Evolutionary conservation across 2,888 invertebrate species (phyloP), one percentile per base, ranked within the genome.

Genomic region (Melipona beecheii): DNA sequence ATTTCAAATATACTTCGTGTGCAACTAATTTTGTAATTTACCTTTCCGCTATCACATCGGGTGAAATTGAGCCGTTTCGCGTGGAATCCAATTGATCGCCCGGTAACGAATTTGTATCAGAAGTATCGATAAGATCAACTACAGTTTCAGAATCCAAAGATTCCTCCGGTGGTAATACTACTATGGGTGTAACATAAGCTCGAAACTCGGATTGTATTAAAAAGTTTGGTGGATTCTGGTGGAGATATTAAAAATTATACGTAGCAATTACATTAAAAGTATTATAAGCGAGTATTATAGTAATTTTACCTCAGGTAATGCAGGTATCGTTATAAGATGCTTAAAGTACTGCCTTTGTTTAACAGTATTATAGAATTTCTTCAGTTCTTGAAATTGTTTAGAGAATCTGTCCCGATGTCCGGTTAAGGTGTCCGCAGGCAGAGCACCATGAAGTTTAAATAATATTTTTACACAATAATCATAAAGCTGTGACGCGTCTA

Each of bases 321-420:
- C 96, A 4, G 99, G 99, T 89, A 99, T 97, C 75, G 98, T 97
- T 83, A 99, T 98, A 69, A 99, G 96, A 94, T 98, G 98, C 93
- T 98, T 98, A 95, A 99, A 99, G 95, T 99, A 99, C 95, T 99
- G 99, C 89, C 99, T 96, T 90, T 97, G 98, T 92, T 97, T 97
- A 19, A 99, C 98, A 93, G 97, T 98, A 92, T 97, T 97, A 95
- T 99, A 99, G 95, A 99, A 99, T 87, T 97, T 96, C 94, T 98
- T 98, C 83, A 99, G 95, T 92, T 97, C 97, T 91, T 96, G 96
- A 95, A 99, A 99, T 92, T 99, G 98, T 92, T 97, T 97, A 64
- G 97, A 95, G 95, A 99, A 99, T 86, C 99, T 96, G 88, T 97
- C 96, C 76, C 98, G 96, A 95, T 98, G 99, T 11, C 99, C 99